phyloP scores from a whole-genome alignment of 2,797 vertebrate genomes.

The Amblyopsis hoosieri region DNA sequence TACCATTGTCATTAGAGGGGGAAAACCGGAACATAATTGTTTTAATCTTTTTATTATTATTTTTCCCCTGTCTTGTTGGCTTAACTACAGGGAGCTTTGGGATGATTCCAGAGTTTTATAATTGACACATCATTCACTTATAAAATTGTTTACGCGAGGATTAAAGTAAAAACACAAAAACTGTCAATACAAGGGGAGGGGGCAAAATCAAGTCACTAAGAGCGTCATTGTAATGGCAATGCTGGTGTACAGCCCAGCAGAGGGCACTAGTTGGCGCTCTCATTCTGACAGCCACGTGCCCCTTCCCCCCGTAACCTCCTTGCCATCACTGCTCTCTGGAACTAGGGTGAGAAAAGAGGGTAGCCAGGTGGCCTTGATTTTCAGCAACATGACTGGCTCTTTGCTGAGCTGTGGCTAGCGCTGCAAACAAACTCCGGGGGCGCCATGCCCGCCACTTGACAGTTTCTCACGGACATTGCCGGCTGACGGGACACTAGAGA shows the following conservation, averaged over 20 bases:
- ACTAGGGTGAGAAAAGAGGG: background rate
- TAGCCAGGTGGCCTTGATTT: slow-evolving; percentile 33
- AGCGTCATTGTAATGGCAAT: slow-evolving; percentile 32
- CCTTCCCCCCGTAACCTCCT: slow-evolving; percentile 20
- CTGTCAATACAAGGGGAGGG: slow-evolving; percentile 11
- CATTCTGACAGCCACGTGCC: slow-evolving; percentile 25
- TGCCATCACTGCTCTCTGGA: background rate
- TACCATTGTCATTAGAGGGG: slow-evolving; percentile 9
- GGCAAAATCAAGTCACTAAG: slow-evolving; percentile 10
- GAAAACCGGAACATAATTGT: slow-evolving; percentile 14
- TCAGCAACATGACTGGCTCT: background rate
- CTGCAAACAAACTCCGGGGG: slow-evolving; percentile 48
- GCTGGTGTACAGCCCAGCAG: slow-evolving; percentile 5
- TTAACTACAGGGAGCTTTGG: slow-evolving; percentile 60
- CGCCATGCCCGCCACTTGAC: slow-evolving; percentile 15
- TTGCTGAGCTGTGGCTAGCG: slow-evolving; percentile 36
- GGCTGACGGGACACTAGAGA: slow-evolving; percentile 21
- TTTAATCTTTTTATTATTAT: slow-evolving; percentile 21
- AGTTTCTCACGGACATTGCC: slow-evolving; percentile 23
- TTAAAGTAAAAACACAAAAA: slow-evolving; percentile 14
- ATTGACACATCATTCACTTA: slow-evolving; percentile 34
- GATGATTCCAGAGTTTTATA: slow-evolving; percentile 40
- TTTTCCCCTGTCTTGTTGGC: slow-evolving; percentile 20
- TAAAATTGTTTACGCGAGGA: slow-evolving; percentile 40
- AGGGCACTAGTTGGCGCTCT: slow-evolving; percentile 25